Conservation (phyloP, 2,113 vertebrate species). For the Psittacus erithacus region DNA sequence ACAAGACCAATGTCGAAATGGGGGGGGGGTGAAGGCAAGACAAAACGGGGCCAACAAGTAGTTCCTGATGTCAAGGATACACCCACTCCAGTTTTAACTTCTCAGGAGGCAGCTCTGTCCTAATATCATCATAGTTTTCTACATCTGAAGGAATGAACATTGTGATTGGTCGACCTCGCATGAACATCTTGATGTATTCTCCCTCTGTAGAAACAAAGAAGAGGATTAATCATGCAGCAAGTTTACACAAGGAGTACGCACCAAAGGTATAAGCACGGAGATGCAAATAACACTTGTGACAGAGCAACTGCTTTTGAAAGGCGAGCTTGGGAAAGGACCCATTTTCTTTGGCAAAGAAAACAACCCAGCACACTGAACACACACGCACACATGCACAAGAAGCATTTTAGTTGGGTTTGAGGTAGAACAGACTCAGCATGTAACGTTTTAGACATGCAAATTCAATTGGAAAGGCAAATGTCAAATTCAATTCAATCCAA, state of each 20-base stretch:
- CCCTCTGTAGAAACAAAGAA: slow-evolving; percentile 87
- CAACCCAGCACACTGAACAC: not conserved
- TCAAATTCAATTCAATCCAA: not conserved
- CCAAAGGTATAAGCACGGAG: not conserved
- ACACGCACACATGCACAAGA: not conserved
- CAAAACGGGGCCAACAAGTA: not conserved
- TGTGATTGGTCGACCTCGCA: slow-evolving; percentile 97
- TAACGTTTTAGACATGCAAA: slow-evolving; percentile 18
- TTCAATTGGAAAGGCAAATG: not conserved
- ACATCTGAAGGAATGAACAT: slow-evolving; percentile 98
- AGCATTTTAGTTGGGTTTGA: not conserved
- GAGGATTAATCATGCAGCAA: slow-evolving; percentile 10
- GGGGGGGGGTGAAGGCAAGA: not conserved
- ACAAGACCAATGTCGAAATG: not conserved
- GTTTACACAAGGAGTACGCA: not conserved
- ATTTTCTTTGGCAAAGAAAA: not conserved
- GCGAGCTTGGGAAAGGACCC: not conserved
- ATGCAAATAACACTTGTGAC: not conserved
- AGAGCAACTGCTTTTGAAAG: slow-evolving; percentile 1
- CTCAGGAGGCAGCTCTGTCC: slow-evolving; percentile 91
- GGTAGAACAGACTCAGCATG: not conserved
- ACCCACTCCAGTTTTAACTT: slow-evolving; percentile 97
- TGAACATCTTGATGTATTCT: slow-evolving; percentile 98
- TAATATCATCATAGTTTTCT: slow-evolving; percentile 91
- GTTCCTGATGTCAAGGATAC: slow-evolving; percentile 88